Base-by-base conservation (phyloP, 1,140 invertebrate genomes). In the Drosophila quadrilineata region DNA sequence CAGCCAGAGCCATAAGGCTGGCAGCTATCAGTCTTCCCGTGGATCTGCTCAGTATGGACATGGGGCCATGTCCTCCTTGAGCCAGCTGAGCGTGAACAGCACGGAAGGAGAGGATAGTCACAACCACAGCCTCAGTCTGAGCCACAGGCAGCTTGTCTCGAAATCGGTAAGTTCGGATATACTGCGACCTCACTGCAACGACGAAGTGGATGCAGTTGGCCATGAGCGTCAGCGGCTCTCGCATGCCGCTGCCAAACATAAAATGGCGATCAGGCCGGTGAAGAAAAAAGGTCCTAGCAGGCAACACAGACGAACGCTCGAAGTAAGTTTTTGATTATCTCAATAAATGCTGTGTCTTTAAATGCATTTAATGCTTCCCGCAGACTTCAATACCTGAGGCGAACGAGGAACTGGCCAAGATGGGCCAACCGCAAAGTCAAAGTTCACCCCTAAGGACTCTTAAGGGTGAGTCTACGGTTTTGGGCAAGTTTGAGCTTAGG, bases 221-320 rank as follows among this genome's bases (percentile, higher is more conserved):
- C 22, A 53, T 3, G 82, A 89, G 17, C 74, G 91, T 70, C 91
- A 93, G 62, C 93, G 94, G 29, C 91, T 95, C 41, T 95, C 93
- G 79, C 95, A 95, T 87, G 93, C 93, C n/a, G 95, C 94, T 10
- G 95, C 94, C 26, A 92, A 92, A 57, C 94, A 95, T 90, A 94
- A 94, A 89, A 95, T 95, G 91, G 92, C 94, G 28, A 93, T 95
- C 28, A 91, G 93, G 22, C 94, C 95, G n/a, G 92, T 93, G 66
- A 91, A 94, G 70, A 95, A 93, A 14, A 93, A 95, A 79, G 94
- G 93, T 16, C 93, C 93, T 12, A 94, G 94, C 4, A 89, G 94
- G 21, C 91, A 93, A 64, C 91, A 93, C 57, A 91, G 92, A 75
- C 91, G 92, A 74, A 90, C 91, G 16, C 91, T 91, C 40, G 92